Conservation (phyloP, 2,113 vertebrate genomes). For the Lepus americanus region DNA sequence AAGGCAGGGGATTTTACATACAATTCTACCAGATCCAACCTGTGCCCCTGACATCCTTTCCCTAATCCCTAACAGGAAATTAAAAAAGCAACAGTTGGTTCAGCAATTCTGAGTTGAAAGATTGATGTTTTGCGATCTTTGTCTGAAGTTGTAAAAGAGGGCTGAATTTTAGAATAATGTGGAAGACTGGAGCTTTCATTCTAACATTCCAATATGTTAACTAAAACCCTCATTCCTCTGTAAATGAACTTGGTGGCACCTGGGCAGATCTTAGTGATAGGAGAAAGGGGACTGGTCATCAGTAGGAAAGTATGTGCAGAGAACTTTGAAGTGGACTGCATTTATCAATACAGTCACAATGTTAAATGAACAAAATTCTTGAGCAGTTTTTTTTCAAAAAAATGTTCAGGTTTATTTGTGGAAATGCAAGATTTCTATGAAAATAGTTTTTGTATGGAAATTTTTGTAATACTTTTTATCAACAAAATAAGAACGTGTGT, state of each 20-base stretch:
- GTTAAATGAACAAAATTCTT: slow-evolving; percentile 91
- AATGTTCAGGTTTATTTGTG: slow-evolving; percentile 97
- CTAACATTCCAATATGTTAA: slow-evolving; percentile 78
- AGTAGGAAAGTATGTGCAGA: slow-evolving; percentile 81
- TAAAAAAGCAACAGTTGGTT: slow-evolving; percentile 74
- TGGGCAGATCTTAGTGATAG: slow-evolving; percentile 84
- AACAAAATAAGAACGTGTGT: slow-evolving; percentile 92
- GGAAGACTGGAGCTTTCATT: slow-evolving; percentile 79
- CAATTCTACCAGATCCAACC: slow-evolving; percentile 23
- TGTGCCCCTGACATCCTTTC: neutral
- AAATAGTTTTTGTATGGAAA: slow-evolving; percentile 98
- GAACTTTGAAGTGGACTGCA: slow-evolving; percentile 89
- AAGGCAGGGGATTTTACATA: slow-evolving; percentile 79
- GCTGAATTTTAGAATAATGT: slow-evolving; percentile 74
- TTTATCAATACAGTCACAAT: slow-evolving; percentile 89
- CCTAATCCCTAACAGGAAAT: slow-evolving; percentile 27
- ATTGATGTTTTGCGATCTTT: slow-evolving; percentile 83
- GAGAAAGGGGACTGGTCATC: slow-evolving; percentile 82
- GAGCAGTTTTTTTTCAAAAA: slow-evolving; percentile 92
- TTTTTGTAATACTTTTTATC: slow-evolving; percentile 99
- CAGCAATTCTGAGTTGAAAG: slow-evolving; percentile 79
- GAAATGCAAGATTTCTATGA: slow-evolving; percentile 99
- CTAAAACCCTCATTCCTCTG: slow-evolving; percentile 82
- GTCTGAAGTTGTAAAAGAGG: slow-evolving; percentile 76
- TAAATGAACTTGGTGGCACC: slow-evolving; percentile 85